phyloP scores from a whole-genome alignment of 2,797 vertebrate genomes.

The Semaprochilodus insignis region DNA sequence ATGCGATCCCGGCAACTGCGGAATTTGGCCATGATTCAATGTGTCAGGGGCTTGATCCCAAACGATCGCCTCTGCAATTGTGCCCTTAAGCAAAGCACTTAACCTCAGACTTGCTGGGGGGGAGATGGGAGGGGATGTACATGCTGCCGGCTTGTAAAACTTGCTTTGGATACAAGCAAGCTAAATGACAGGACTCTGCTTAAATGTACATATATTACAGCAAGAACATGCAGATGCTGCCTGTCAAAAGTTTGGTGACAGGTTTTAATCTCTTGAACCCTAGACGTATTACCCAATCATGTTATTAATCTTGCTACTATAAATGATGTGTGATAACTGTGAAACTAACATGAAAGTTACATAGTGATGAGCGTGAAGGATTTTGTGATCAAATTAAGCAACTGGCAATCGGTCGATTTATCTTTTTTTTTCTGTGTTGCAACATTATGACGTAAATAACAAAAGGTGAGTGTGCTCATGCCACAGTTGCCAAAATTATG shows the following conservation, averaged over 20 bases:
- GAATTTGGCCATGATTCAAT: conserved; percentile 35
- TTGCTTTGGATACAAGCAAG: conserved; percentile 1
- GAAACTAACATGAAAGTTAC: too few relatives aligned
- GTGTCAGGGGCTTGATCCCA: conserved; percentile 38
- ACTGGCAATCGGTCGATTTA: too few relatives aligned
- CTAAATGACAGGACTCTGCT: conserved; percentile 17
- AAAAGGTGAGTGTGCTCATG: too few relatives aligned
- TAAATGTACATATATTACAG: conserved; percentile 3
- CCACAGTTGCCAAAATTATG: too few relatives aligned
- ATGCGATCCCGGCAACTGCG: conserved; percentile 10
- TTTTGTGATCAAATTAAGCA: too few relatives aligned
- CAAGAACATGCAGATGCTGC: neutral
- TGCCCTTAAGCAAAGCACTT: conserved; percentile 38
- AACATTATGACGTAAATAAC: too few relatives aligned
- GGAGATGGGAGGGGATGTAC: conserved; percentile 3
- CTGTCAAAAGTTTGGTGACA: neutral
- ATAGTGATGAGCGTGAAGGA: too few relatives aligned
- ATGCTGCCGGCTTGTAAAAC: conserved; percentile 27
- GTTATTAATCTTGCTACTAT: too few relatives aligned
- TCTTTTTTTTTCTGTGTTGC: too few relatives aligned
- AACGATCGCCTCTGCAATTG: conserved; percentile 24
- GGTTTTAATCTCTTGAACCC: neutral
- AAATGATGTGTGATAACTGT: too few relatives aligned
- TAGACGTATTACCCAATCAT: too few relatives aligned
- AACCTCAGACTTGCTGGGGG: conserved; percentile 24